These are phyloP conservation scores for Hecatera dysodea DNA, from an alignment of 2,888 invertebrate species.

Conservation along the genomic window DNA sequence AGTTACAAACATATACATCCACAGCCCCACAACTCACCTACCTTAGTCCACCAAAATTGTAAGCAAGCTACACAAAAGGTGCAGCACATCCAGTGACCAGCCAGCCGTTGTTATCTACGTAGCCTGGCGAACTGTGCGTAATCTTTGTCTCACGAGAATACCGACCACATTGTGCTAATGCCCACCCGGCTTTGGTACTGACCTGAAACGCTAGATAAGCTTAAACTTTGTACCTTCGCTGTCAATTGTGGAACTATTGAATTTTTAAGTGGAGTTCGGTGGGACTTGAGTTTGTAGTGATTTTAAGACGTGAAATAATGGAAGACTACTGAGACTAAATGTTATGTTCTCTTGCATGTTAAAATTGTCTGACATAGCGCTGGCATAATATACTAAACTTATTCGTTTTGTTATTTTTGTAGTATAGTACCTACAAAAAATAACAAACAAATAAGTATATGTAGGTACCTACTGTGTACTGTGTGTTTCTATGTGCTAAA, in stretches of 20 bases:
- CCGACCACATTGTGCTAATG: slow-evolving; percentile 80
- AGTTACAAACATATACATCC: slow-evolving; percentile 4
- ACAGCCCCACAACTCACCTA: neutral
- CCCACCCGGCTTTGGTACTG: slow-evolving; percentile 78
- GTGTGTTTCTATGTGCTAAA: too few relatives aligned
- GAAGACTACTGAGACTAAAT: too few relatives aligned
- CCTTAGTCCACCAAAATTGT: slow-evolving; percentile 41
- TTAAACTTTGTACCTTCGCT: slow-evolving; percentile 76
- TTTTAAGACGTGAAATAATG: slow-evolving; percentile 1
- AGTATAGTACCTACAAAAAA: too few relatives aligned
- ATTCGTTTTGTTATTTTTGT: too few relatives aligned
- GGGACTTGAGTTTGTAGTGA: slow-evolving; percentile 13
- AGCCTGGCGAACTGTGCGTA: slow-evolving; percentile 80
- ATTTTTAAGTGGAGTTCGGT: slow-evolving; percentile 51
- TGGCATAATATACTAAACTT: too few relatives aligned
- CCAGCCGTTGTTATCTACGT: slow-evolving; percentile 72
- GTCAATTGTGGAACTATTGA: slow-evolving; percentile 72
- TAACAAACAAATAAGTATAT: too few relatives aligned
- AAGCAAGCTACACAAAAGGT: slow-evolving; percentile 55
- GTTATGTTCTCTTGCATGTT: neutral
- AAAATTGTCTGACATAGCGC: too few relatives aligned
- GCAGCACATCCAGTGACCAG: slow-evolving; percentile 69
- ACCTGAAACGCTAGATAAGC: slow-evolving; percentile 80
- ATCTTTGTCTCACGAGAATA: slow-evolving; percentile 84
- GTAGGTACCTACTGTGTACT: too few relatives aligned